Evolutionary conservation across 64 coral and sea anemone species (phyloP).

Genomic region (Pachyseris speciosa): DNA sequence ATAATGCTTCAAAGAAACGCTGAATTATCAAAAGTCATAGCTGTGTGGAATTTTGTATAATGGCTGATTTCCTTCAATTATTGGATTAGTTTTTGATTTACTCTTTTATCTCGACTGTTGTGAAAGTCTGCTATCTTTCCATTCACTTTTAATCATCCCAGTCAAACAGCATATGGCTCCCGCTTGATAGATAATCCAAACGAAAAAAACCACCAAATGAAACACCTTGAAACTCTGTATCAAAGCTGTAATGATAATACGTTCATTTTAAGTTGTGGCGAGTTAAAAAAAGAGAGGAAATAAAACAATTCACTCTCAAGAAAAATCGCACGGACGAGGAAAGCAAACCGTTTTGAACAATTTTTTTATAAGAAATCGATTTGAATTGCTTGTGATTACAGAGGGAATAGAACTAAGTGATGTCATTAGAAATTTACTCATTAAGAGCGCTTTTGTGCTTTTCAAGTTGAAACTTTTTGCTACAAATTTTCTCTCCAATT

Average conservation of each 20-base stretch:
- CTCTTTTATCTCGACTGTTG: constrained; percentile 13
- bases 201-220: constrained; percentile 17
- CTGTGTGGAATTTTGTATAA: constrained; percentile 23
- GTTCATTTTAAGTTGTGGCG: constrained; percentile 34
- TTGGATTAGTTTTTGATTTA: constrained; percentile 57
- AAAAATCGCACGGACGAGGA: background rate
- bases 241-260: constrained; percentile 23
- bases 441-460: constrained; percentile 51
- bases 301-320: background rate
- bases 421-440: constrained; percentile 44
- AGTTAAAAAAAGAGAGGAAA: background rate
- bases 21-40: background rate
- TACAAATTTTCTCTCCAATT: constrained; percentile 5
- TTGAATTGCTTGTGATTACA: background rate
- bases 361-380: background rate
- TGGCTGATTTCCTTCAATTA: constrained; percentile 53
- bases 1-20: background rate
- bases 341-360: background rate
- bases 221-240: constrained; percentile 50
- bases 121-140: constrained; percentile 28
- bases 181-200: constrained; percentile 36
- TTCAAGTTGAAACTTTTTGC: constrained; percentile 61
- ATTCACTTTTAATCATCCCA: constrained; percentile 45
- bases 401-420: background rate
- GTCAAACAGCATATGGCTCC: background rate